Conservation (phyloP, 1,140 invertebrate species). For the Rhagoletis zephyria region DNA sequence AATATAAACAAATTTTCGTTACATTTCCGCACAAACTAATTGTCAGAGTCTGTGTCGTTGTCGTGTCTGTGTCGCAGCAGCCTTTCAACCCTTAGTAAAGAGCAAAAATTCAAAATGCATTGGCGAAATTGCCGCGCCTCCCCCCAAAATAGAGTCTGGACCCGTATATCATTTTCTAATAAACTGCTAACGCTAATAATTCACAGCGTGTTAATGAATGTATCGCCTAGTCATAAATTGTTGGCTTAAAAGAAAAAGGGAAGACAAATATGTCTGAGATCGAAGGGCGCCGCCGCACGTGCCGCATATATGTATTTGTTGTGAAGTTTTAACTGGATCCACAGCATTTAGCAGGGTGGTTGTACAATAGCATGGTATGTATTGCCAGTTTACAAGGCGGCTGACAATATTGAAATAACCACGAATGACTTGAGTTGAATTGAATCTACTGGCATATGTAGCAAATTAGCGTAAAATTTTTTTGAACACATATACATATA, state of each 20-base stretch:
- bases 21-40: not conserved
- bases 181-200: conserved; percentile 9
- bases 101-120: not conserved
- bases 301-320: not conserved
- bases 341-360: not conserved
- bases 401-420: not conserved
- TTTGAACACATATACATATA: not conserved
- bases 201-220: conserved; percentile 49
- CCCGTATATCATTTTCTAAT: conserved; percentile 32
- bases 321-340: not conserved
- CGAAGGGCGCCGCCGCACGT: conserved; percentile 30
- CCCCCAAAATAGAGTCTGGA: not conserved
- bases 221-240: conserved; percentile 13
- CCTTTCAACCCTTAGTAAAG: not conserved
- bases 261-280: conserved; percentile 24
- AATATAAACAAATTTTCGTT: conserved; percentile 23
- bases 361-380: not conserved
- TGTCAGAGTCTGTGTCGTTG: not conserved
- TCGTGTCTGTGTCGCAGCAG: no score
- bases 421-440: not conserved
- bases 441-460: not conserved
- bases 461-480: not conserved
- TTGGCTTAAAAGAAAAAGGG: conserved; percentile 2
- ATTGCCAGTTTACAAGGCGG: not conserved
- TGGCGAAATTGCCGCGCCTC: not conserved